Conservation (phyloP, 53 echinoderm and acorn worm species). For the Actinopyga echinites region DNA sequence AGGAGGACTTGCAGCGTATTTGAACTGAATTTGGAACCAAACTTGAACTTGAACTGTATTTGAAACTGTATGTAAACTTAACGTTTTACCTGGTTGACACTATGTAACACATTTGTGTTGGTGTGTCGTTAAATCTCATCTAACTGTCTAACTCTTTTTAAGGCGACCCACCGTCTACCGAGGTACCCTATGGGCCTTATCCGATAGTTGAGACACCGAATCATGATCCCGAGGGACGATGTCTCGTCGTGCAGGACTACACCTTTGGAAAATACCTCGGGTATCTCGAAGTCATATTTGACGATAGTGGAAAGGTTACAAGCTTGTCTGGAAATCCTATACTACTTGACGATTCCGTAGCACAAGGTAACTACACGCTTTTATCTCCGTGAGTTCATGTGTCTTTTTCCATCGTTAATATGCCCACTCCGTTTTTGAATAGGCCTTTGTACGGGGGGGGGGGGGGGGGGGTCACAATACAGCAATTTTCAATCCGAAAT, state of each 20-base stretch:
- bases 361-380: constrained; percentile 58
- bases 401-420: too few relatives aligned
- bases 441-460: too few relatives aligned
- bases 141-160: not conserved
- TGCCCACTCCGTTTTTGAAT: too few relatives aligned
- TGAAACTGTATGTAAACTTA: too few relatives aligned
- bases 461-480: too few relatives aligned
- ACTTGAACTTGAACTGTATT: too few relatives aligned
- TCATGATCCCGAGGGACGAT: constrained; percentile 49
- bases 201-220: constrained; percentile 68
- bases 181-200: constrained; percentile 62
- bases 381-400: too few relatives aligned
- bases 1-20: too few relatives aligned
- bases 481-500: too few relatives aligned
- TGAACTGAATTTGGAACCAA: too few relatives aligned
- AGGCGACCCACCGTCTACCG: constrained; percentile 74
- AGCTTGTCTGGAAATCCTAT: constrained; percentile 77
- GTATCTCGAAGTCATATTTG: constrained; percentile 76
- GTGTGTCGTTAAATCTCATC: not conserved
- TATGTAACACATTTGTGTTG: too few relatives aligned
- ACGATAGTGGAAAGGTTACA: constrained; percentile 64
- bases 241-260: constrained; percentile 73
- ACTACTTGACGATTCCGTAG: constrained; percentile 55
- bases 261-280: constrained; percentile 81
- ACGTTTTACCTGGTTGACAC: not conserved